Base-by-base conservation (phyloP, 1,140 invertebrate species). In the Maconellicoccus hirsutus region DNA sequence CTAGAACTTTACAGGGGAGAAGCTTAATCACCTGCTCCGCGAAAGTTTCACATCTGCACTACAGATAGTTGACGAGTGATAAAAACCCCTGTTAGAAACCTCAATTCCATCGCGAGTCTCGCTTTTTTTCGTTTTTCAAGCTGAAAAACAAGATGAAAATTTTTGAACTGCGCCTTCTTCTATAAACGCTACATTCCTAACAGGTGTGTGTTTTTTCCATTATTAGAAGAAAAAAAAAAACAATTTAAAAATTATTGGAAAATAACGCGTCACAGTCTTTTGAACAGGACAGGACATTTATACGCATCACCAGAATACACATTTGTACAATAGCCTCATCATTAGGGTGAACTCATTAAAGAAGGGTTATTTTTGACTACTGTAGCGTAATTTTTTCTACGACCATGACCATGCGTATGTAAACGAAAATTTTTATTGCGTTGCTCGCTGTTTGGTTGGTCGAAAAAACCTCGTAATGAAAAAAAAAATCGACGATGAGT, bases 231-330 rank as follows among this genome's bases (percentile, higher is more conserved):
- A 16, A 16, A 16, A 52, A 16, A 52, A 19, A 52, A 52, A 52
- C 42, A 52, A 52, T 52, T 52, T 52, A 19, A 52, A 52, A 52
- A 52, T 52, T 52, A 52, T 52, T 19, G 42, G n/a, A 52, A 52
- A 52, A 16, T 19, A 52, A 52, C 42, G 42, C 42, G 42, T 52
- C n/a, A 52, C 42, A 52, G 12, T 52, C n/a, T 16, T 52, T 52
- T 52, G 42, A 52, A 52, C 42, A 52, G 42, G 42, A 52, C 42
- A 52, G 42, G 42, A 19, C 42, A 52, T 52, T 52, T 52, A 52
- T 52, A 52, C 42, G 42, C 42, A 52, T 16, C 42, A 52, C 12
- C n/a, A 14, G 16, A 16, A 52, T 52, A 52, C n/a, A 52, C n/a
- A 16, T 52, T 52, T 52, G n/a, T 52, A 52, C 42, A 52, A 52